Conservation (phyloP, 2,113 vertebrate species). For the Toxostoma redivivum region DNA sequence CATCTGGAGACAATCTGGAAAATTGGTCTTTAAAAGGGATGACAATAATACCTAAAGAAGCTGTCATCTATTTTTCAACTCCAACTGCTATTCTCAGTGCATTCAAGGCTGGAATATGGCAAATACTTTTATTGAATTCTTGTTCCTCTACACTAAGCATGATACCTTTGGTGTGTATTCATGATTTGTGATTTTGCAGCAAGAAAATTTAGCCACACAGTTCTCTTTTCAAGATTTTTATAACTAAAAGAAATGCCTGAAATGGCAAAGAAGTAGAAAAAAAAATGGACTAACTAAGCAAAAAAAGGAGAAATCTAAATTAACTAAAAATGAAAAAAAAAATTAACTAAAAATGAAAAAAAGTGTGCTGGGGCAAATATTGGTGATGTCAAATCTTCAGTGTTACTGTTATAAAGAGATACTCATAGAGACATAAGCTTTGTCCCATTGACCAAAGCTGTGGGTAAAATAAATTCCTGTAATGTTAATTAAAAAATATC, state of each 20-base stretch:
- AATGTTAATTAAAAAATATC: background rate
- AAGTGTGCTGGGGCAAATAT: background rate
- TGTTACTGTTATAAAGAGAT: background rate
- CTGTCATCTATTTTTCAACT: constrained; percentile 4
- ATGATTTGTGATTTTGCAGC: background rate
- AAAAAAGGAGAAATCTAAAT: background rate
- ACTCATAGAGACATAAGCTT: background rate
- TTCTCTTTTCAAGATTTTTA: constrained; percentile 21
- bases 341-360: background rate
- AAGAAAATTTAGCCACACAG: constrained; percentile 11
- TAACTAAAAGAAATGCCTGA: constrained; percentile 6
- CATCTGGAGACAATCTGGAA: constrained; percentile 46
- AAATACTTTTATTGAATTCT: constrained; percentile 28
- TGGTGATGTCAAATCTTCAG: background rate
- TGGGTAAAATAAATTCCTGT: background rate
- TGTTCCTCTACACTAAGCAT: background rate
- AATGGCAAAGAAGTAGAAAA: background rate
- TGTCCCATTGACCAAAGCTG: background rate
- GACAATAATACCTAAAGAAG: constrained; percentile 6
- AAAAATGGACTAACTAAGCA: background rate
- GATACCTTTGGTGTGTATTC: constrained; percentile 14
- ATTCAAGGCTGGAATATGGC: background rate
- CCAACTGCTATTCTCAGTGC: constrained; percentile 18
- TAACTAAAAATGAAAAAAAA: background rate
- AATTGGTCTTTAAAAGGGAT: constrained; percentile 1